Percentiles rank a stretch among this genome's conserved stretches.
phyloP scores from a whole-genome alignment of 2,113 vertebrate genomes.

The Gymnorhina tibicen region DNA sequence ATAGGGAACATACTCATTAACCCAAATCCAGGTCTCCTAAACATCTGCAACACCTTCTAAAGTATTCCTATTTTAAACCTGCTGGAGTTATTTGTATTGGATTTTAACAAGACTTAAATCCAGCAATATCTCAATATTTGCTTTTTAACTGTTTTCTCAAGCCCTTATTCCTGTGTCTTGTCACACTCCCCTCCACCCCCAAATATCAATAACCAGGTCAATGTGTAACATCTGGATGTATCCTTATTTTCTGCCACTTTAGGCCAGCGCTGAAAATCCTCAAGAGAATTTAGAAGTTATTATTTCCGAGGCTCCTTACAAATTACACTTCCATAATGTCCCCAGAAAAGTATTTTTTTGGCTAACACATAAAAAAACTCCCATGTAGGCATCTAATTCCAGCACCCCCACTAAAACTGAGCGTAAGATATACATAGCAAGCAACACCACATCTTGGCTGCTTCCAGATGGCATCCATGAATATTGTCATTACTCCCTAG shows the following conservation, averaged over 20 bases:
- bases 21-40: background rate
- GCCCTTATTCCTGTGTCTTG: background rate
- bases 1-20: background rate
- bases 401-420: background rate
- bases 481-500: background rate
- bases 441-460: background rate
- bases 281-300: background rate
- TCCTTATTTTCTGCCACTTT: background rate
- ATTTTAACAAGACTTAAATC: background rate
- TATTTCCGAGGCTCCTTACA: background rate
- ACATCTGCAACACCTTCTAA: background rate
- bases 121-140: background rate
- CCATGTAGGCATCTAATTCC: background rate
- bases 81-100: background rate
- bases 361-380: background rate
- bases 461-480: background rate
- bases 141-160: background rate
- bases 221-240: accelerated
- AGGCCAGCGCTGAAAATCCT: background rate
- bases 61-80: background rate
- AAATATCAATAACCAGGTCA: background rate
- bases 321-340: background rate
- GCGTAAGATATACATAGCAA: background rate
- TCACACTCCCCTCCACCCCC: background rate
- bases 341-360: background rate